Evolutionary conservation across 2,888 invertebrate species (phyloP), one percentile per base, ranked within the genome.

Genomic region (Petrolisthes cinctipes): DNA sequence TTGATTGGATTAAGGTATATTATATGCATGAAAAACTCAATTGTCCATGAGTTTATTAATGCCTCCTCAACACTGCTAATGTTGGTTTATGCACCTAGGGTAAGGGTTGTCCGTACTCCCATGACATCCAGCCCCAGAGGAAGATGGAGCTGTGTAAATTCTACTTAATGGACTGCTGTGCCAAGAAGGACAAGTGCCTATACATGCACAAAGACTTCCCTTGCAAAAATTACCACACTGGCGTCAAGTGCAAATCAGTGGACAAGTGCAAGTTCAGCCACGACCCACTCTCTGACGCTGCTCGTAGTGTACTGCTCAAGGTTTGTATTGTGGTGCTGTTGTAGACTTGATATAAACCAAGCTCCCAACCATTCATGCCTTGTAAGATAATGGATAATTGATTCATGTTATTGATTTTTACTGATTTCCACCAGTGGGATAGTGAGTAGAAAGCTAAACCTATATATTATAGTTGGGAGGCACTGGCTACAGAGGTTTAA

Each of bases 121-220:
- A 99, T 92, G 96, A 96, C 92, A 95, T 95, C 80, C 94, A 95
- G 84, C 96, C 96, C 78, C 96, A 96, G 0, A 95, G 97, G 91
- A 98, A 98, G 94, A 95, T 97, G 94, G 99, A 99, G 93, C 93
- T 98, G 3, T 99, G 99, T 93, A 99, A 98, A 94, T 99, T 98
- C 93, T 99, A 98, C 94, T 93, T 98, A 89, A 97, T 97, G 95
- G 97, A 97, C 91, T 97, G 97, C 93, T 99, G 99, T 94, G 96
- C 97, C 85, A 99, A 98, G 94, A 95, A 97, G 92, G 98, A 98
- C 92, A 97, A 97, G 93, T 99, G 99, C 94, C 94, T 97, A 37
- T 99, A 97, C 92, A 97, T 99, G 97, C 99, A 99, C 94, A 95
- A 96, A 92, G 98, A 98, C 93, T 99, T 98, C 93, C 99, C 99